Base-by-base conservation (phyloP, 2,888 invertebrate genomes). In the Luperina testacea region DNA sequence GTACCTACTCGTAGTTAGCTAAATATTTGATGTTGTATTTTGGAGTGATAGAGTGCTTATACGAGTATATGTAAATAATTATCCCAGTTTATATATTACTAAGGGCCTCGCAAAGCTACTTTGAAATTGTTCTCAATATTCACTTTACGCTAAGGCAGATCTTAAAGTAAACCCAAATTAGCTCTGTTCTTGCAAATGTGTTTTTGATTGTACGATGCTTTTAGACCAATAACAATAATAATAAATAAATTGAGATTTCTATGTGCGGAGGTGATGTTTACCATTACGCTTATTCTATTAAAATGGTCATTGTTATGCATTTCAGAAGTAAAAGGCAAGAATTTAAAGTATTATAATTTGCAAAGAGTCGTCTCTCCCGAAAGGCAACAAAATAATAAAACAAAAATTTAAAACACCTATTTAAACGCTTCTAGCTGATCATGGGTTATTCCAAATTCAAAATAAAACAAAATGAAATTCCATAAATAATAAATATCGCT, bases 21-120 rank as follows among this genome's bases (percentile, higher is more conserved):
- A 32, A 86, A 86, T 84, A 78, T 86, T 85, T 82, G 51, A 78
- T 86, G 75, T 59, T 45, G 27, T 83, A 68, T 67, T 71, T 61
- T 17, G 64, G 42, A 68, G 53, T 68, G 68, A 63, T 85, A 72
- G 42, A 73, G 85, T 70, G 64, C 15, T 61, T 53, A 48, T 59
- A n/a, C n/a, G n/a, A n/a, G n/a, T n/a, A 73, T 0, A 42, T 5
- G 27, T 27, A 38, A 9, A 59, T 57, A 61, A 81, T 81, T 53
- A 61, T 61, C 32, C 8, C 27, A 9, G 42, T 65, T 51, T 32
- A n/a, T 61, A 59, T 57, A 5, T 32, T 32, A n/a, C 1, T n/a
- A n/a, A 63, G 38, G 20, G 20, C n/a, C 2, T 48, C 17, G 20
- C 17, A 45, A 38, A 65, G 20, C 9, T n/a, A 42, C 63, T 48